Evolutionary conservation across 2,797 vertebrate species (phyloP).

Genomic region (Siniperca scherzeri): DNA sequence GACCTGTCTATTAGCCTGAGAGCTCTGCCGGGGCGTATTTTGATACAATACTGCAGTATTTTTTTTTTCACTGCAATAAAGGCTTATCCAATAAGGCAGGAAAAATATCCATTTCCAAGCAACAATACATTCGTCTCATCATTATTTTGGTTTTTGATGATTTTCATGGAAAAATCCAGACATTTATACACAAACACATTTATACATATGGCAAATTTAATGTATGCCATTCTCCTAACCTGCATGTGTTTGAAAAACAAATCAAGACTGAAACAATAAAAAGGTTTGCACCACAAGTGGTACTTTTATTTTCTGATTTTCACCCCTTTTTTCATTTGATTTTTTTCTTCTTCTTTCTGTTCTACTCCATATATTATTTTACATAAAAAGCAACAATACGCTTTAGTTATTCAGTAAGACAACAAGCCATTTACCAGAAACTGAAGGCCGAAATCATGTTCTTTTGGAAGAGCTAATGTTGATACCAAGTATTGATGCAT

Average conservation of each 20-base stretch:
- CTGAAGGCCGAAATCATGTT: background rate
- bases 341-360: background rate
- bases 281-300: background rate
- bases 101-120: background rate
- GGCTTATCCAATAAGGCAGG: background rate
- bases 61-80: constrained; percentile 8
- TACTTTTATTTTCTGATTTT: constrained; percentile 32
- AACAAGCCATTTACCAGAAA: background rate
- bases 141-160: background rate
- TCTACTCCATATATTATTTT: constrained; percentile 9
- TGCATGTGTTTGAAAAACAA: background rate
- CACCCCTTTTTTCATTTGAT: constrained; percentile 17
- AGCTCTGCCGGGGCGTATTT: constrained; percentile 29
- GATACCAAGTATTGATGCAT: constrained; percentile 41
- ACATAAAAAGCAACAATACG: constrained; percentile 10
- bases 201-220: background rate
- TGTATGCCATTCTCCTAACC: background rate
- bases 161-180: background rate
- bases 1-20: constrained; percentile 28
- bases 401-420: constrained; percentile 5
- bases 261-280: constrained; percentile 13
- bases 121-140: background rate
- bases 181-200: background rate
- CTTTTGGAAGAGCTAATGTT: constrained; percentile 34
- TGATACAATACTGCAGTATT: constrained; percentile 10